Conservation (phyloP, 1,140 invertebrate species). For the Cydia strobilella region DNA sequence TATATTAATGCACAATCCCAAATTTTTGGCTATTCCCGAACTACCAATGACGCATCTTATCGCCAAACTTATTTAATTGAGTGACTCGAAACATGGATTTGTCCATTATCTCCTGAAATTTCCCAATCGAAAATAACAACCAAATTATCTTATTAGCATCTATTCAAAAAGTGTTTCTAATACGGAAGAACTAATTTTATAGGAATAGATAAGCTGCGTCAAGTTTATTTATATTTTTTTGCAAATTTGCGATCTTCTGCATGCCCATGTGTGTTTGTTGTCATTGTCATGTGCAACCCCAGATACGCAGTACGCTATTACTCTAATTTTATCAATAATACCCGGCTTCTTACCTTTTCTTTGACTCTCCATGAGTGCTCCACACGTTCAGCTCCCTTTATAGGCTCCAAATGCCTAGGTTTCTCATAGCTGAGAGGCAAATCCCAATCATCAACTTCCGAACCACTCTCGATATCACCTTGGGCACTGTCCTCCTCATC, state of each 20-base stretch:
- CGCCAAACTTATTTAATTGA: not conserved
- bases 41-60: not conserved
- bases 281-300: constrained; percentile 44
- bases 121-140: not conserved
- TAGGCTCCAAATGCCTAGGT: constrained; percentile 87
- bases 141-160: not conserved
- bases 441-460: constrained; percentile 86
- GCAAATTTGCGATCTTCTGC: constrained; percentile 10
- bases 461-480: constrained; percentile 89
- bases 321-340: constrained; percentile 39
- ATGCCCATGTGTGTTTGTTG: constrained; percentile 72
- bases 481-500: constrained; percentile 85
- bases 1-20: not conserved
- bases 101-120: not conserved
- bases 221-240: constrained; percentile 10
- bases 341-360: constrained; percentile 86
- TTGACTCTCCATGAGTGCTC: constrained; percentile 94
- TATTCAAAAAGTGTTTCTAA: not conserved
- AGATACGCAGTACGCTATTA: constrained; percentile 53
- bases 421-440: constrained; percentile 85
- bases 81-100: not conserved
- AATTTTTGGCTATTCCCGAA: not conserved
- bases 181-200: not conserved
- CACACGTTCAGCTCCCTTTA: constrained; percentile 86
- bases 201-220: not conserved